phyloP scores from a whole-genome alignment of 1,140 invertebrate genomes.

The Cydia splendana region DNA sequence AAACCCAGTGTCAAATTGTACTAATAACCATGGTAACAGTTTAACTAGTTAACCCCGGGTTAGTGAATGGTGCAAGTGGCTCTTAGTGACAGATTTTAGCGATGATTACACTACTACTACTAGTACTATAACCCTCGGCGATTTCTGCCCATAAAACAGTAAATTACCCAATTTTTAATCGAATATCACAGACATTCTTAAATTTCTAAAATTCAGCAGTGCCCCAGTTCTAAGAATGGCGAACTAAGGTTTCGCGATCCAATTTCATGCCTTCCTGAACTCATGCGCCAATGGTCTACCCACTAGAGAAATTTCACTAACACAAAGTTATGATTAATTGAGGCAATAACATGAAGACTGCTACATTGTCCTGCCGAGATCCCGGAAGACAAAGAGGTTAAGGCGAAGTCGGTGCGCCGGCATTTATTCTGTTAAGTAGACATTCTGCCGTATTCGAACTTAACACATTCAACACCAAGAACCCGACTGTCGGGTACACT shows the following conservation, averaged over 20 bases:
- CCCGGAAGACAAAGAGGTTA: constrained; percentile 45
- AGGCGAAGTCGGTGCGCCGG: neutral
- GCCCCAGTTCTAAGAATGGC: constrained; percentile 60
- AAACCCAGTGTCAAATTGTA: too few species aligned
- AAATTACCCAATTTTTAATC: neutral
- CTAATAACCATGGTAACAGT: too few species aligned
- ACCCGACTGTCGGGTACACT: too few species aligned
- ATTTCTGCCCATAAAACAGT: neutral
- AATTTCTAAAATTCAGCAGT: constrained; percentile 65
- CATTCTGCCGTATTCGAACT: too few species aligned
- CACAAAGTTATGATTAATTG: constrained; percentile 79
- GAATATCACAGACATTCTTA: constrained; percentile 37
- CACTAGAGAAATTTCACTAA: constrained; percentile 76
- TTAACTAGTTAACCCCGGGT: too few species aligned
- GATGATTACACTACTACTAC: too few species aligned
- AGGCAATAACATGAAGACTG: constrained; percentile 68
- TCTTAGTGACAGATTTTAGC: too few species aligned
- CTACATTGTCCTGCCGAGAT: constrained; percentile 52
- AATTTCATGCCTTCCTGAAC: constrained; percentile 77
- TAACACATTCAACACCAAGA: too few species aligned
- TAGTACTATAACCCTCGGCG: too few species aligned
- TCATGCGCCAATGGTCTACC: constrained; percentile 66
- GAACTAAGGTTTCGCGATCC: constrained; percentile 71
- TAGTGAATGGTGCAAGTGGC: too few species aligned
- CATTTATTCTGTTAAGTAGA: constrained; percentile 16